Evolutionary conservation across 1,140 invertebrate genomes (phyloP).

Genomic region (Acyrthosiphon pisum): DNA sequence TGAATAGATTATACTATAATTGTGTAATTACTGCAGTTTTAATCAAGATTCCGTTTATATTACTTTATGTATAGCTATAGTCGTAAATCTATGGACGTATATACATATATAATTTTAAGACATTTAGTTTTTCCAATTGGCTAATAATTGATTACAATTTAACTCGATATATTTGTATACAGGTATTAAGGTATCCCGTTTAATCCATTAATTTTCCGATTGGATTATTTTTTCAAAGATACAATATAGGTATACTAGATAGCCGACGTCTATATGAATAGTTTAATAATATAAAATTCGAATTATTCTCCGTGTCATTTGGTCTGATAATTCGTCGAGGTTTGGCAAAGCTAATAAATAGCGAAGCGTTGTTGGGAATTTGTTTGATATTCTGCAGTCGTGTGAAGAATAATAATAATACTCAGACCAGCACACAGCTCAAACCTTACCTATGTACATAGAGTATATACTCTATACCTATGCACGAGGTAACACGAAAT

Average conservation of each 20-base stretch:
- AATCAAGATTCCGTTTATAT: background rate
- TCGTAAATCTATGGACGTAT: too few species aligned
- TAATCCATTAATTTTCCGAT: conserved; percentile 10
- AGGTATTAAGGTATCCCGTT: background rate
- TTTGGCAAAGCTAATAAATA: background rate
- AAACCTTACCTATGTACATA: background rate
- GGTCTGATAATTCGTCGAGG: background rate
- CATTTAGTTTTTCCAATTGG: background rate
- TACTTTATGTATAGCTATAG: background rate
- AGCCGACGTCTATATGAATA: background rate
- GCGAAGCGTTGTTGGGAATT: background rate
- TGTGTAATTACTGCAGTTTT: background rate
- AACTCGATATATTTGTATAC: background rate
- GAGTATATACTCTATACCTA: background rate
- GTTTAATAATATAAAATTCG: background rate
- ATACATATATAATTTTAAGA: background rate
- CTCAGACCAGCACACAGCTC: background rate
- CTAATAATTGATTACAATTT: background rate
- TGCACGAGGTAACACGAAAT: background rate
- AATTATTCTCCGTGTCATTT: background rate
- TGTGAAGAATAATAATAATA: background rate
- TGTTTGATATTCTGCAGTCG: background rate
- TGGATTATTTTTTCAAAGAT: background rate
- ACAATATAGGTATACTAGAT: background rate
- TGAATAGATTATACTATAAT: background rate